Evolutionary conservation across 2,888 invertebrate genomes (phyloP).

Genomic region (Apomyelois bistriatella): DNA sequence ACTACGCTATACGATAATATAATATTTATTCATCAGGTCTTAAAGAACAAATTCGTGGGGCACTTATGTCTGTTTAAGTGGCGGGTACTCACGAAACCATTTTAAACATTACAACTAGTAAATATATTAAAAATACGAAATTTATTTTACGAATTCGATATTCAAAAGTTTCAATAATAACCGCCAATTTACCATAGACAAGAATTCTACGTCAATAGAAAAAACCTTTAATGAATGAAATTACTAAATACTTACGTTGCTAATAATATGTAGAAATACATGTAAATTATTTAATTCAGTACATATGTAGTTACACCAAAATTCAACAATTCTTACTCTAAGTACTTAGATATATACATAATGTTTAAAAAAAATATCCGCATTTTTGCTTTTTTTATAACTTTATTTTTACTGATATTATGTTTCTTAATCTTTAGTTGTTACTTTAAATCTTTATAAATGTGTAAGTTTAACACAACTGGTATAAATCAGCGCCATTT

Average conservation of each 20-base stretch:
- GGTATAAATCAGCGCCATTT: too few relatives aligned
- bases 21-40: constrained; percentile 48
- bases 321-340: constrained; percentile 55
- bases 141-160: constrained; percentile 8
- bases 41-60: constrained; percentile 65
- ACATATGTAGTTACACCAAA: constrained; percentile 45
- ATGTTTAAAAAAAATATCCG: constrained; percentile 31
- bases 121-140: constrained; percentile 8
- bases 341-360: constrained; percentile 39
- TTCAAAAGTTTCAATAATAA: constrained; percentile 6
- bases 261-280: constrained; percentile 1
- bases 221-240: constrained; percentile 40
- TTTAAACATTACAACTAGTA: constrained; percentile 28
- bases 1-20: constrained; percentile 67
- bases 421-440: background rate
- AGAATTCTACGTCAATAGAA: constrained; percentile 42
- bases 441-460: too few relatives aligned
- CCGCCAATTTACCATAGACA: constrained; percentile 17
- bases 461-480: too few relatives aligned
- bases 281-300: constrained; percentile 33
- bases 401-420: background rate
- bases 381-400: constrained; percentile 22
- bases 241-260: constrained; percentile 45
- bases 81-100: constrained; percentile 31
- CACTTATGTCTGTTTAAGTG: constrained; percentile 35